Evolutionary conservation across 2,888 invertebrate species (phyloP), one percentile per base, ranked within the genome.

Genomic region (Timandra comae): DNA sequence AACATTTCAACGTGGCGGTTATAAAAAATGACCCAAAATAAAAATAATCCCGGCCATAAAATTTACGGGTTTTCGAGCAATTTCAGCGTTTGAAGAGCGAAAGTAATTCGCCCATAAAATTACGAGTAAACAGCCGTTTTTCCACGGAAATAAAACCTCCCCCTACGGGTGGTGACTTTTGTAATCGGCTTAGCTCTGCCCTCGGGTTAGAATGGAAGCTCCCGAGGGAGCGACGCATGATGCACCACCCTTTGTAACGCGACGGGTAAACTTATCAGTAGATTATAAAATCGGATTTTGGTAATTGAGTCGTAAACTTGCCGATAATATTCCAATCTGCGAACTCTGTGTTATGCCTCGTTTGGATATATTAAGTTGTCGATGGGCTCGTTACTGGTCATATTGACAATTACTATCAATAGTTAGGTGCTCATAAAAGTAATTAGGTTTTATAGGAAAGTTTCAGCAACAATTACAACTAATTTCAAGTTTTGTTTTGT

Each of bases 51-150:
- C 37, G 35, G 52, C 63, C 70, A 60, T 79, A 78, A 79, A 80
- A 68, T 78, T 77, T 78, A 78, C 71, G 74, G 72, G 51, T 50
- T 55, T 75, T 72, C 68, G 65, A 73, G 72, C 64, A 69, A 73
- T 77, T 74, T 77, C 73, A 71, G 72, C 71, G 69, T 70, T 74
- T 74, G 71, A 77, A 66, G 67, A 81, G 77, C 72, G 76, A 80
- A 80, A 80, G 78, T 81, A 78, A 79, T 78, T 79, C 72, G 69
- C 63, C 64, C 71, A 80, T 81, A 82, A 81, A 82, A 82, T 82
- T 79, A 82, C 77, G 65, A 71, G 74, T 78, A 82, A 82, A 81
- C 84, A 82, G 79, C 70, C 78, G 79, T 81, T 82, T 81, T 79
- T 80, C 74, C 66, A 66, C 60, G 71, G 75, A 71, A 77, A 81